Evolutionary conservation across 2,888 invertebrate species (phyloP), one percentile per base, ranked within the genome.

Genomic region (Archips xylosteana): DNA sequence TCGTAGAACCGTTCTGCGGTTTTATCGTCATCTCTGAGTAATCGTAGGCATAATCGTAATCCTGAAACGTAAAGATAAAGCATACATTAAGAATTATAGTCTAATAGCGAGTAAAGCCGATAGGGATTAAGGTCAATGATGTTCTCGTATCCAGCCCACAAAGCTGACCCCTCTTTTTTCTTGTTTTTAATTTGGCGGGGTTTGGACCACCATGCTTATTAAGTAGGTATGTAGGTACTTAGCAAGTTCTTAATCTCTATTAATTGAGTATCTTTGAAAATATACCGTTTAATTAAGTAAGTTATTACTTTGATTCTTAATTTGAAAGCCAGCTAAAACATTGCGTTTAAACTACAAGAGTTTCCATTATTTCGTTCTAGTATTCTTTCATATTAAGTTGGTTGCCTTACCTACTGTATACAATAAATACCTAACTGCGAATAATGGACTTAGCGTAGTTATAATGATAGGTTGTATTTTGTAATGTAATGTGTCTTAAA

Each of bases 41-140:
- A 85, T 97, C 97, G 84, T 97, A 97, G 67, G 95, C 95, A 83
- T 97, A 97, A 88, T 97, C 96, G 78, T 96, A 96, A 83, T 96
- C 96, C 96, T 96, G 91, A 45, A 95, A 95, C 71, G 69, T 72
- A 63, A 57, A 69, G 73, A 69, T 69, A 69, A 65, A 2, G 51
- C 34, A 60, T 23, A 59, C 63, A 59, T 67, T 75, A 23, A 71
- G 39, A 6, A 23, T 61, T 66, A 34, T 49, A 34, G 54, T 34
- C 49, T 9, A 9, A 61, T 32, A 13, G 10, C 10, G 42, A 39
- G 23, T 51, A 15, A 39, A 49, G 13, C 54, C 54, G 15, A 15
- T 49, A 12, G 49, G 47, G 67, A 72, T 72, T 62, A 67, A 72
- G 67, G 45, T 62, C 47, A 57, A 67, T 66, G 66, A 66, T 67